A percentile compares a stretch with the other conserved stretches of the same genome.
These are phyloP conservation scores for Scrobipalpa atriplicella DNA, from an alignment of 2,888 invertebrate species.

Conservation along the genomic window DNA sequence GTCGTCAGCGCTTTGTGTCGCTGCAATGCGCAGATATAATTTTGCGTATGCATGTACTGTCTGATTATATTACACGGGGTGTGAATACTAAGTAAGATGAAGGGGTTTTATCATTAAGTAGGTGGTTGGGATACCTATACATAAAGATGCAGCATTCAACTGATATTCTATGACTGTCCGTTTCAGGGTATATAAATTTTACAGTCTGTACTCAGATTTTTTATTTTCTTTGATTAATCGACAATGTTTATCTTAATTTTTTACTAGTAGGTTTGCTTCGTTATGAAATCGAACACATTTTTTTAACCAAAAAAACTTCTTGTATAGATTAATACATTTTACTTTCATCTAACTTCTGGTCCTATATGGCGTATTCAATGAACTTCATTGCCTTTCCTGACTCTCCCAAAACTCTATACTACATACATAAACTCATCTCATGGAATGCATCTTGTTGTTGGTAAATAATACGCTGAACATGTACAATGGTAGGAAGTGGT, in stretches of 20 bases:
- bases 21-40: background rate
- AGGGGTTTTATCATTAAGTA: background rate
- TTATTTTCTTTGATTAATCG: no score
- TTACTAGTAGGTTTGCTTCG: no score
- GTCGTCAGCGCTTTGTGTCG: slow-evolving; percentile 5
- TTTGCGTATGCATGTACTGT: background rate
- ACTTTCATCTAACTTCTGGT: no score
- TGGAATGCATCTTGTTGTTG: background rate
- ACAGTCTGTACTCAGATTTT: no score
- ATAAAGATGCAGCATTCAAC: background rate
- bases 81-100: background rate
- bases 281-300: no score
- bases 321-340: no score
- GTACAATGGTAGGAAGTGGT: slow-evolving; percentile 13
- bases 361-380: no score
- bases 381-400: no score
- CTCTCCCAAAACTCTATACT: background rate
- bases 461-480: slow-evolving; percentile 9
- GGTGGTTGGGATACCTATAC: background rate
- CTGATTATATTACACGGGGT: background rate
- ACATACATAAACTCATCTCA: no score
- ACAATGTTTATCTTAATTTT: no score
- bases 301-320: no score
- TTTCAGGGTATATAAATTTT: no score
- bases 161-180: background rate